phyloP scores from a whole-genome alignment of 2,888 invertebrate species.

The Chaetogeoica ovagalla region DNA sequence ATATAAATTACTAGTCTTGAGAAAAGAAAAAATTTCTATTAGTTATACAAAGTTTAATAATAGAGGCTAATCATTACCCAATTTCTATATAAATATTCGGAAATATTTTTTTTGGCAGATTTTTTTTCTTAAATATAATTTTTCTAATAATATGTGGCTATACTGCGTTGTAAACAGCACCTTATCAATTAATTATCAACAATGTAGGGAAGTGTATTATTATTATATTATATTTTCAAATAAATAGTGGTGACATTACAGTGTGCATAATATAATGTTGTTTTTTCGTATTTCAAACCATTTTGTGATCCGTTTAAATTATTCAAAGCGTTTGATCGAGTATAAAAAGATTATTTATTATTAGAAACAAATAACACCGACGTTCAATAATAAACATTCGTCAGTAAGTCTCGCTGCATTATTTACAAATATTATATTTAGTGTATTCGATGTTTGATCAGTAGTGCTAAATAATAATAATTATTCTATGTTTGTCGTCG shows the following conservation, averaged over 20 bases:
- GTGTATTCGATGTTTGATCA: neutral
- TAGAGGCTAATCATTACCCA: too few relatives aligned
- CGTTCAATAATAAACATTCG: neutral
- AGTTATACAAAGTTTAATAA: too few relatives aligned
- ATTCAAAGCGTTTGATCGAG: neutral
- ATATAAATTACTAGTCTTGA: too few relatives aligned
- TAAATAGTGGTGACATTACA: neutral
- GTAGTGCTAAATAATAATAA: neutral
- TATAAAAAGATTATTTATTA: neutral
- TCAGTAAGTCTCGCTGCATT: neutral
- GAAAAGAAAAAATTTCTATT: too few relatives aligned
- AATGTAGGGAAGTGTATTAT: neutral
- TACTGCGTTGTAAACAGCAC: neutral
- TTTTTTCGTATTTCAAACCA: neutral
- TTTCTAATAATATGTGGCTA: neutral
- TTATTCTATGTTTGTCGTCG: neutral
- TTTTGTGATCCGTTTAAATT: neutral
- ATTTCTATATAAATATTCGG: too few relatives aligned
- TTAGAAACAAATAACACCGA: neutral
- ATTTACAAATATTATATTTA: neutral
- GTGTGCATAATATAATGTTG: neutral
- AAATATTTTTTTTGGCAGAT: too few relatives aligned
- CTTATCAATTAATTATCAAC: constrained; percentile 1
- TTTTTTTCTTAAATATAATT: neutral
- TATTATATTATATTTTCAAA: constrained; percentile 11